Evolutionary conservation across 2,797 vertebrate genomes (phyloP), one percentile per base, ranked within the genome.

Genomic region (Neopelma chrysocephalum): DNA sequence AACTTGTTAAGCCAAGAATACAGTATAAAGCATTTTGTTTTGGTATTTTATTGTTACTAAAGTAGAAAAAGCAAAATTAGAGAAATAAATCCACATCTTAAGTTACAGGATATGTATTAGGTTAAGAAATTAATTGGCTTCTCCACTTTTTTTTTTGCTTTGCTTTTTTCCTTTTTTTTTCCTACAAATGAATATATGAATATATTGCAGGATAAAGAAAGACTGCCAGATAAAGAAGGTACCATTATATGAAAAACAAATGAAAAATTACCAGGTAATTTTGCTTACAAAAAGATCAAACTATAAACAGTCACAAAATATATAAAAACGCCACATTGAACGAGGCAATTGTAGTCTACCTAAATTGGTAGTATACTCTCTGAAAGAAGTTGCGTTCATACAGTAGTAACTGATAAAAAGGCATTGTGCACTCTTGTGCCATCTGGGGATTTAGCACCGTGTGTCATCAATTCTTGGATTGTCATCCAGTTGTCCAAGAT

Each of bases 401-500:
- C 99, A 95, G 99, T 99, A 97, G 99, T 99, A 98, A 99, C 99
- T 62, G 99, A 99, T 94, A 99, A 98, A 98, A 99, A 99, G 98
- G 99, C 99, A 96, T 99, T 99, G 96, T 99, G 98, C 69, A 99
- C 98, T 96, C 98, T 98, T 36, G 98, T 98, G 92, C 98, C 99
- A 6, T 99, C 99, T 5, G 99, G 98, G 43, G 99, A 99, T 96
- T 99, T 99, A 83, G 99, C 98, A 83, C 99, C 99, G 0, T 99
- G 99, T 89, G 99, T 99, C 99, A 99, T 99, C 96, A 99, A 98
- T 98, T 99, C 99, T 98, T 99, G 99, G 96, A 99, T 99, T 89
- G 99, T 99, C 99, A 99, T 99, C 99, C 99, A 99, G 98, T 99
- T 99, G 97, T 99, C 99, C 96, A 99, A 98, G 92, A 99, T 99